phyloP scores from a whole-genome alignment of 2,888 invertebrate species.

The Danaus chrysippus region DNA sequence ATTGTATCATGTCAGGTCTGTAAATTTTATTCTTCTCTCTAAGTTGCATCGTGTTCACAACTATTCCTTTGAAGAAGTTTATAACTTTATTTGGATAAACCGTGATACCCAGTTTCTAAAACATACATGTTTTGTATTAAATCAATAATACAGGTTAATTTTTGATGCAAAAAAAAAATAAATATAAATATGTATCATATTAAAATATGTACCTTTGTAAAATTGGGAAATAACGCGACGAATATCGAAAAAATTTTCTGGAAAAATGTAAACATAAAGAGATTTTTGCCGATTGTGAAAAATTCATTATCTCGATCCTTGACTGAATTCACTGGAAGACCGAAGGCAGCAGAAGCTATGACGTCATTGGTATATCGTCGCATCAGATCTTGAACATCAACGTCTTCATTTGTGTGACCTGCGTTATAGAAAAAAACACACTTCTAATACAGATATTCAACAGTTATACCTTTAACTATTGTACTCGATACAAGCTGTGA shows the following conservation, averaged over 20 bases:
- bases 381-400: constrained; percentile 68
- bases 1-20: constrained; percentile 78
- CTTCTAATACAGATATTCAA: not conserved
- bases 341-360: constrained; percentile 79
- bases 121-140: not conserved
- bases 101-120: constrained; percentile 44
- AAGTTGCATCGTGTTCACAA: constrained; percentile 55
- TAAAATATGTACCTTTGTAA: constrained; percentile 44
- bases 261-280: constrained; percentile 42
- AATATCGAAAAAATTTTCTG: constrained; percentile 42
- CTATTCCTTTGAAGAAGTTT: constrained; percentile 48
- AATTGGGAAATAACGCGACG: constrained; percentile 36
- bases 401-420: constrained; percentile 45
- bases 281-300: constrained; percentile 49
- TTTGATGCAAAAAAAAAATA: not conserved
- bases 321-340: constrained; percentile 75
- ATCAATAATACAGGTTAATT: not conserved
- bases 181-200: constrained; percentile 11
- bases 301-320: constrained; percentile 76
- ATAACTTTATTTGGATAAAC: constrained; percentile 41
- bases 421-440: not conserved
- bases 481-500: not conserved
- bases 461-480: no score
- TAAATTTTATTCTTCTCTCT: constrained; percentile 66
- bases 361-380: constrained; percentile 79